Percentiles rank a stretch among this genome's conserved stretches.
Conservation (phyloP, 1,140 invertebrate species). For the Macrocentrus cingulum region DNA sequence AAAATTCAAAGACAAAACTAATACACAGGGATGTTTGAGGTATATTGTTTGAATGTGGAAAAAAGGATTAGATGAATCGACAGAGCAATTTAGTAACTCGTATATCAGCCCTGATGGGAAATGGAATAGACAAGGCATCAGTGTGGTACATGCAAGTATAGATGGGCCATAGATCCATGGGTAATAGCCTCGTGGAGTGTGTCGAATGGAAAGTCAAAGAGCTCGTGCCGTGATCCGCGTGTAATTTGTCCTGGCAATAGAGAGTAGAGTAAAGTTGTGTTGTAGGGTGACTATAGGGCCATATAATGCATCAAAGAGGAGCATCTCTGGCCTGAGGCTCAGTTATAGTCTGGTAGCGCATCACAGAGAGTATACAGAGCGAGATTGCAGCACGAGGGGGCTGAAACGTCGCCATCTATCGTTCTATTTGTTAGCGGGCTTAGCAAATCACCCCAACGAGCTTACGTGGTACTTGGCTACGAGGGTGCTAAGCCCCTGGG, state of each 20-base stretch:
- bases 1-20: too few species aligned
- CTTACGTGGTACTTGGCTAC: constrained; percentile 49
- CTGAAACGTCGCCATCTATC: constrained; percentile 55
- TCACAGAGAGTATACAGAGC: constrained; percentile 2
- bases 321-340: too few species aligned
- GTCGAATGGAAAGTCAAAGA: constrained; percentile 53
- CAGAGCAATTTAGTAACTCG: constrained; percentile 6
- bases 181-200: constrained; percentile 43
- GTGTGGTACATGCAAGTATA: background rate
- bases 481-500: constrained; percentile 50
- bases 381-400: constrained; percentile 31
- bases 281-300: constrained; percentile 29
- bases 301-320: background rate
- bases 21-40: too few species aligned
- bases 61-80: background rate
- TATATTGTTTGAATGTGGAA: too few species aligned
- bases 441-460: constrained; percentile 59
- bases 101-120: constrained; percentile 12
- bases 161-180: constrained; percentile 18
- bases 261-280: constrained; percentile 34
- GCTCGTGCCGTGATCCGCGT: constrained; percentile 47
- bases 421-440: constrained; percentile 59
- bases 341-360: constrained; percentile 10
- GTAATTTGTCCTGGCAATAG: constrained; percentile 45
- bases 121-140: constrained; percentile 8